phyloP scores from a whole-genome alignment of 2,113 vertebrate species.

The Gracilinanus agilis region DNA sequence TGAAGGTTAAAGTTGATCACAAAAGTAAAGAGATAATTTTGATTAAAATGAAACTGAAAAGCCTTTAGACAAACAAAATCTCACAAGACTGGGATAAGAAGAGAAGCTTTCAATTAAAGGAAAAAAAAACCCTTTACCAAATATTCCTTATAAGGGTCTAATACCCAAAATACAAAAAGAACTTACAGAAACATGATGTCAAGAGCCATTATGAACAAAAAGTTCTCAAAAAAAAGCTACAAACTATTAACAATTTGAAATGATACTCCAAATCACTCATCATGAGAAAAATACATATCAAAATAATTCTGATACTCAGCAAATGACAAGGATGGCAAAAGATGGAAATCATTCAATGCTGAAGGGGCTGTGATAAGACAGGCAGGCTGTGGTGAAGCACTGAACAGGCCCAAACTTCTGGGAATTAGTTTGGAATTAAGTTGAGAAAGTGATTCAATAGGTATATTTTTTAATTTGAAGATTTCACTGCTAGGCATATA shows the following conservation, averaged over 20 bases:
- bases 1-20: too few relatives aligned
- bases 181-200: not conserved
- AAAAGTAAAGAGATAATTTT: too few relatives aligned
- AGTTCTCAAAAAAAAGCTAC: not conserved
- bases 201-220: not conserved
- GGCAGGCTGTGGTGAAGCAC: too few relatives aligned
- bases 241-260: not conserved
- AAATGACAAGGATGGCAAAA: not conserved
- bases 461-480: too few relatives aligned
- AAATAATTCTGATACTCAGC: not conserved
- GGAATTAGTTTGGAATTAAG: not conserved
- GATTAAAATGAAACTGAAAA: too few relatives aligned
- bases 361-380: too few relatives aligned
- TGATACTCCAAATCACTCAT: not conserved
- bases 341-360: not conserved
- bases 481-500: too few relatives aligned
- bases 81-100: too few relatives aligned
- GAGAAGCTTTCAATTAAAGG: too few relatives aligned
- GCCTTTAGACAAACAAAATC: too few relatives aligned
- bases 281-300: not conserved
- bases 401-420: not conserved
- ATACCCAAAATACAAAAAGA: too few relatives aligned
- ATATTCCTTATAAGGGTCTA: not conserved
- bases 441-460: not conserved
- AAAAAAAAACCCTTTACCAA: not conserved